These are phyloP conservation scores for Pterobdella sp. DNA, from an alignment of 2,888 invertebrate species.

Conservation along the genomic window DNA sequence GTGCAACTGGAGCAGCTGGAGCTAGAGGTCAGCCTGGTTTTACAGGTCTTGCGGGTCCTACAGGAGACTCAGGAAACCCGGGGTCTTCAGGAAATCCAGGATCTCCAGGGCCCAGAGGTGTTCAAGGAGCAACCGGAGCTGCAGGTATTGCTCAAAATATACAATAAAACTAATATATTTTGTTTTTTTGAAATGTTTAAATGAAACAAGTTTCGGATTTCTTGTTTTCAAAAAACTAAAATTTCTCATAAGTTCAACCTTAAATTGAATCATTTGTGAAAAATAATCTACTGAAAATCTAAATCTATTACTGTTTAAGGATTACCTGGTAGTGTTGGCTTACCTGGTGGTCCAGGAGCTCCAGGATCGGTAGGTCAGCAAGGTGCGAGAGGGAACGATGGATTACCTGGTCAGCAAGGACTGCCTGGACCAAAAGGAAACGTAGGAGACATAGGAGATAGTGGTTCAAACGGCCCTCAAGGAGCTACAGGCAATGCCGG, in stretches of 20 bases:
- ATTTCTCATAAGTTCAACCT: background rate
- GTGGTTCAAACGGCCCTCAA: constrained; percentile 26
- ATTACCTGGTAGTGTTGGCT: constrained; percentile 25
- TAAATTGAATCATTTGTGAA: background rate
- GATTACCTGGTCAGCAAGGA: constrained; percentile 31
- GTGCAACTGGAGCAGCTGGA: too few species aligned
- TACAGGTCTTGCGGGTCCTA: too few species aligned
- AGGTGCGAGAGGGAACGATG: background rate
- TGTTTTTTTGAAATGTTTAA: too few species aligned
- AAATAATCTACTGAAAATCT: background rate
- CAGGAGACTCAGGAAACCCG: too few species aligned
- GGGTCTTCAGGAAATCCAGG: too few species aligned
- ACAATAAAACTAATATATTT: too few species aligned
- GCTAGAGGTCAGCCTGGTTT: too few species aligned
- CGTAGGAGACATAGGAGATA: constrained; percentile 25
- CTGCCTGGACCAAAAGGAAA: constrained; percentile 29
- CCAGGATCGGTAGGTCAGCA: constrained; percentile 9
- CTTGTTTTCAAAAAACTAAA: background rate
- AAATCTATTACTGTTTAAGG: constrained; percentile 14
- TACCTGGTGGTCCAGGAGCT: constrained; percentile 19
- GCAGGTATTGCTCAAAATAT: too few species aligned
- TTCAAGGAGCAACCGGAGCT: too few species aligned
- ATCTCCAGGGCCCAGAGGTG: too few species aligned
- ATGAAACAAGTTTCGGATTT: too few species aligned
- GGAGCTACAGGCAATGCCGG: constrained; percentile 31